Evolutionary conservation across 2,797 vertebrate species (phyloP), one percentile per base, ranked within the genome.

Genomic region (Myotis pilosus): DNA sequence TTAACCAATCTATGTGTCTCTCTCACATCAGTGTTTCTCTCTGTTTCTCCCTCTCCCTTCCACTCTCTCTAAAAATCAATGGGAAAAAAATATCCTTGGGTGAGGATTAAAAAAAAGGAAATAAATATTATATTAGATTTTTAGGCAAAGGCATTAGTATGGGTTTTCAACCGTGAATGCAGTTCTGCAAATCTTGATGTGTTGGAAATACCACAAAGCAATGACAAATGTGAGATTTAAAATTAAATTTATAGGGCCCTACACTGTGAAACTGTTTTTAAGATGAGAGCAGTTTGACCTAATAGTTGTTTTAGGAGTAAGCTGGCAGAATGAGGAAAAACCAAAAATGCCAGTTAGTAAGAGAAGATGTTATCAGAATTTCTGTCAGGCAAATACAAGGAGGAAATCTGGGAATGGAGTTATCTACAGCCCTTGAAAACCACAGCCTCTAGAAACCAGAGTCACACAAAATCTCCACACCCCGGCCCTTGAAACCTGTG

Each of bases 131-230:
- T 57, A 47, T 93, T 94, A 87, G 72, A 41, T 87, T 76, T 94
- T 95, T 66, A 66, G 44, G 30, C n/a, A 75, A 33, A 95, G 15
- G 15, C 9, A 0, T 15, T 19, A 22, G 0, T 83, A 30, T 38
- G 71, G 4, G 30, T 79, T 71, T 95, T 95, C 82, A 78, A 33
- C 55, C 57, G 9, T 57, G 68, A 96, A 83, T 30, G 23, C 68
- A 88, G 3, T 92, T 84, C 85, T 30, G 28, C 68, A 88, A 7
- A 91, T 84, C 85, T 89, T 95, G 25, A 75, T 94, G 20, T 30
- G 33, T 95, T 96, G 36, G 89, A 96, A 97, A 90, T 74, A 15
- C 8, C 49, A 2, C 55, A 19, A 95, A 97, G 96, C 96, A 93
- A 96, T 79, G 83, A 19, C 55, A 84, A 33, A 3, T 66, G 41